Base-by-base conservation (phyloP, 2,113 vertebrate genomes). In the Alosa alosa region DNA sequence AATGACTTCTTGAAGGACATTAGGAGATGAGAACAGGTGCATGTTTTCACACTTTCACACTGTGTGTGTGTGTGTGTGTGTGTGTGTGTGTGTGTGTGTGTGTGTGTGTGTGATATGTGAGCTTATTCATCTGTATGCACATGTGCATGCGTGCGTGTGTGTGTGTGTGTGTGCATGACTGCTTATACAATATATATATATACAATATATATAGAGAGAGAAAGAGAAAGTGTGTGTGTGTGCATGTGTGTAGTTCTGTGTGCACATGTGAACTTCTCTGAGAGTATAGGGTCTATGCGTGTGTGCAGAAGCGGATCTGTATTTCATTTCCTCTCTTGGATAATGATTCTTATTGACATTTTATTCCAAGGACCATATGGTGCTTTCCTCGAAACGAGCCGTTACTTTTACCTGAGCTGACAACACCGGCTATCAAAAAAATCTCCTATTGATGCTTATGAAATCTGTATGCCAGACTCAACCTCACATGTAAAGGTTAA, bases 241-340 rank as follows among this genome's bases (percentile, higher is more conserved):
- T 57, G 17, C 18, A 17, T 57, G 55, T 57, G 55, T 57, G 55
- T 57, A 17, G 5, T 18, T 57, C 18, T 57, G 55, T 57, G 55
- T 57, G 55, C 18, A 6, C 6, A 17, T 57, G 55, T 20, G 18
- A 52, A 15, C 50, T 52, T 52, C 50, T 52, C 50, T 52, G 50
- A 52, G 50, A 52, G 50, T 13, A 15, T 52, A 15, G 17, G 2
- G 20, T 25, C 25, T 31, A 15, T 57, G 17, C n/a, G 13, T 83
- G 25, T 31, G 82, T 86, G 84, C 36, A 83, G 78, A 18, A 44
- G 18, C 15, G 44, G 83, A 20, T 57, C 55, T 57, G 55, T 57
- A 57, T 22, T 57, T 57, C 2, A 57, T 57, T 57, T 57, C 55
- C 55, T 57, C 20, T 18, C 18, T 57, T 18, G 18, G 55, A 57